Evolutionary conservation across 1,140 invertebrate genomes (phyloP), one percentile per base, ranked within the genome.

Genomic region (Drosophila pseudoananassae): DNA sequence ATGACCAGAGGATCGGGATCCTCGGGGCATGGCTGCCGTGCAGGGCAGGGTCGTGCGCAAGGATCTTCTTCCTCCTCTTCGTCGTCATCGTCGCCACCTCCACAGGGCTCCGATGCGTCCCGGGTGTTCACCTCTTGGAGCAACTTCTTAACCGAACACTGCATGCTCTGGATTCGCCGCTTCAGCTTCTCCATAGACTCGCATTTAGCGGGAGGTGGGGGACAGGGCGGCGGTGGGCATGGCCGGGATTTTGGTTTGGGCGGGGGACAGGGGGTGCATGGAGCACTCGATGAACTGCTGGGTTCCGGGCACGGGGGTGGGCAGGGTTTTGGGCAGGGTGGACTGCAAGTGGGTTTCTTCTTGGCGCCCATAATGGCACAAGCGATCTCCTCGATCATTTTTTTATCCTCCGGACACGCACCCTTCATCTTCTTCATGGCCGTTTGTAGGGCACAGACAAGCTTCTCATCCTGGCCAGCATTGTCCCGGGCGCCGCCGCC

Each of bases 391-490:
- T 91, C 76, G 45, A 91, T 81, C 50, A 91, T 72, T 8, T 90
- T 88, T 45, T 76, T 76, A 33, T 91, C 90, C 63, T 91, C 90
- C 7, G 90, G 82, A 53, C 87, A 90, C 54, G 90, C 80, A 3
- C 79, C 71, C 68, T 90, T 83, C 85, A 90, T 90, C 51, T 90
- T 90, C n/a, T 80, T 66, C 74, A 90, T 78, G 20, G 83, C 84
- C 55, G 81, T 90, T 27, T 66, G 68, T n/a, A 90, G 40, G n/a
- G 80, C 80, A 40, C 59, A 52, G 6, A 88, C 49, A 2, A 89
- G 50, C 3, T 70, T 77, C 33, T 88, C 83, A 15, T 88, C 83
- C 38, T 85, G 74, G 2, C 82, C 78, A 3, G 55, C 31, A 15
- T 10, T 2, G 6, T 46, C 78, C 55, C 33, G 47, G 38, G 17